These are phyloP conservation scores for Drosophila kohkoa DNA, from an alignment of 1,140 invertebrate species.

Conservation along the genomic window DNA sequence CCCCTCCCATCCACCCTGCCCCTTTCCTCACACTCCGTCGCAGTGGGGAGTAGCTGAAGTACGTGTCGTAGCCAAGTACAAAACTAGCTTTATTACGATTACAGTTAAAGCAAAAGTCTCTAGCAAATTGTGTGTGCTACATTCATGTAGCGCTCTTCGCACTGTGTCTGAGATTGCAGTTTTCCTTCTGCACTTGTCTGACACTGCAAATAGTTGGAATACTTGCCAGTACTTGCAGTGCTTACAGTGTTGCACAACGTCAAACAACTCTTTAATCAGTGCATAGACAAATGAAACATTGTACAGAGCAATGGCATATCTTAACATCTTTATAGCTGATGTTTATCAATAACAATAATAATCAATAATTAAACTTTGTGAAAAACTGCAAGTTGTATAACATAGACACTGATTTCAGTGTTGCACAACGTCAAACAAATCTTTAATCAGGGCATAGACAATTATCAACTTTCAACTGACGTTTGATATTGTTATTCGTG, in stretches of 20 bases:
- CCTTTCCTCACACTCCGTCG: not conserved
- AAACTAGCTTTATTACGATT: slow-evolving; percentile 15
- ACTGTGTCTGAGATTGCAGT: slow-evolving; percentile 9
- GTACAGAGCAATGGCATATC: too few relatives aligned
- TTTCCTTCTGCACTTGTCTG: too few relatives aligned
- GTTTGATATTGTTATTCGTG: too few relatives aligned
- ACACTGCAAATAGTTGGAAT: not conserved
- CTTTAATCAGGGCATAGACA: not conserved
- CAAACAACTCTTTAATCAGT: not conserved
- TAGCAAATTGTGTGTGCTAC: slow-evolving; percentile 3
- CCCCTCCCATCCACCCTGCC: not conserved
- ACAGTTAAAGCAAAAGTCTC: slow-evolving; percentile 16
- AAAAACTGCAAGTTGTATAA: too few relatives aligned
- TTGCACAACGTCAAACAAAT: not conserved
- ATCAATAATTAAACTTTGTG: too few relatives aligned
- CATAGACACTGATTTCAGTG: too few relatives aligned
- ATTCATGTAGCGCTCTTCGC: not conserved
- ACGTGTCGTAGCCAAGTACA: not conserved
- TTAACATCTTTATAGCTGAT: too few relatives aligned
- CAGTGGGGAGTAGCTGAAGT: not conserved
- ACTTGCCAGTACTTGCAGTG: not conserved
- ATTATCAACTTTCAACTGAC: too few relatives aligned
- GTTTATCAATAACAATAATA: too few relatives aligned
- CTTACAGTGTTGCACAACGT: slow-evolving; percentile 17
- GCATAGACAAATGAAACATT: not conserved